Percentiles rank a stretch among this genome's conserved stretches.
Evolutionary conservation across 2,888 invertebrate species (phyloP).

Genomic region (Cordilura impudica): DNA sequence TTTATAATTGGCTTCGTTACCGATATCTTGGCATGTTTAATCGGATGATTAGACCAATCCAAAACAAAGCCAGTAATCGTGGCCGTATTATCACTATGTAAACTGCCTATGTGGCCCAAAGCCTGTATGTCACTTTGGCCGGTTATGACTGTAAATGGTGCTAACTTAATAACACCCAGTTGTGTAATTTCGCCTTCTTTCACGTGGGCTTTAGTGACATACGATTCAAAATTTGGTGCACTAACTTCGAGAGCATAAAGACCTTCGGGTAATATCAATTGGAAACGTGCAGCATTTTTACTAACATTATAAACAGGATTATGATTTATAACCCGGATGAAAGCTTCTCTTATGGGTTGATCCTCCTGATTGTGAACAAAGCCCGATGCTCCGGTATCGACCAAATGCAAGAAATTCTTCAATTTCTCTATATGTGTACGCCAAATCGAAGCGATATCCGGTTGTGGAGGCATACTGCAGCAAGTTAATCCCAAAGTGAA

Average conservation of each 20-base stretch:
- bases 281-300: conserved; percentile 85
- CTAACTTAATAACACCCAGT: conserved; percentile 68
- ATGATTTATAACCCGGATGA: conserved; percentile 82
- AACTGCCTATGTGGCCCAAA: conserved; percentile 36
- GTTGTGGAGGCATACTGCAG: conserved; percentile 88
- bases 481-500: conserved; percentile 87
- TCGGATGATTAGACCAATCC: conserved; percentile 81
- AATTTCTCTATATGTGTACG: conserved; percentile 83
- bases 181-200: conserved; percentile 66
- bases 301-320: conserved; percentile 81
- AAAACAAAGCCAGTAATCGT: conserved; percentile 80
- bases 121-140: conserved; percentile 69
- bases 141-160: conserved; percentile 64
- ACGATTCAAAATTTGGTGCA: conserved; percentile 81
- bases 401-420: conserved; percentile 81
- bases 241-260: conserved; percentile 82
- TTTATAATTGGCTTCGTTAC: conserved; percentile 76
- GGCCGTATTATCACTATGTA: conserved; percentile 42
- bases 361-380: conserved; percentile 83
- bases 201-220: conserved; percentile 76
- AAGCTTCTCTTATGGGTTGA: conserved; percentile 84
- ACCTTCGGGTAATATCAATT: conserved; percentile 85
- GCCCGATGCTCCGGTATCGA: conserved; percentile 85
- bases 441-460: conserved; percentile 85
- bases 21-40: conserved; percentile 79